These are phyloP conservation scores for Xestoiulus laeticollis DNA, from an alignment of 2,888 invertebrate species.

Conservation along the genomic window DNA sequence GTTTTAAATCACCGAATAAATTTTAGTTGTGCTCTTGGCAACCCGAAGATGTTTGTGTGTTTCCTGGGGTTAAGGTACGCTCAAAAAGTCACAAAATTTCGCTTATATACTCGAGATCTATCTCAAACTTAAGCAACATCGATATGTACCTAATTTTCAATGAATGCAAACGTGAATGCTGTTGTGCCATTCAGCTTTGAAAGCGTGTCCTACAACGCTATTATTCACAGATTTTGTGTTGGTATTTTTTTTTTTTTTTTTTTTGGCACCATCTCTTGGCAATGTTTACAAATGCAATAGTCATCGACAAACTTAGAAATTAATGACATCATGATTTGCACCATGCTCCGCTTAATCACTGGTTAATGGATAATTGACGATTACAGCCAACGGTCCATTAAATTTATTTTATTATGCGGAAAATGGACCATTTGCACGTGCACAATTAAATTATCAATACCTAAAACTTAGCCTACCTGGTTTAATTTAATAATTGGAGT, in stretches of 20 bases:
- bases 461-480: no score
- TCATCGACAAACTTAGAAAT: not conserved
- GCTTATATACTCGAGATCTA: not conserved
- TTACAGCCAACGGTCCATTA: no score
- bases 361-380: not conserved
- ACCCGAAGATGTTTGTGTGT: not conserved
- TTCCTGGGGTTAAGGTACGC: not conserved
- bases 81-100: not conserved
- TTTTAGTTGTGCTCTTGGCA: not conserved
- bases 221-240: no score
- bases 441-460: no score
- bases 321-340: not conserved
- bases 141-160: no score
- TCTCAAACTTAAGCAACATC: not conserved
- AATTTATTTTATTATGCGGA: no score
- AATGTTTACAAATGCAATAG: no score
- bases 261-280: not conserved
- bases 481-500: no score
- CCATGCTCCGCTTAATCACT: not conserved
- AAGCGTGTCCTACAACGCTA: not conserved
- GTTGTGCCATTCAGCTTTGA: not conserved
- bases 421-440: no score
- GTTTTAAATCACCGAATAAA: not conserved
- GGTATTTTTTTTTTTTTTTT: no score
- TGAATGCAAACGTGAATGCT: no score